Evolutionary conservation across 2,888 invertebrate species (phyloP), one percentile per base, ranked within the genome.

Genomic region (Apodemia zela): DNA sequence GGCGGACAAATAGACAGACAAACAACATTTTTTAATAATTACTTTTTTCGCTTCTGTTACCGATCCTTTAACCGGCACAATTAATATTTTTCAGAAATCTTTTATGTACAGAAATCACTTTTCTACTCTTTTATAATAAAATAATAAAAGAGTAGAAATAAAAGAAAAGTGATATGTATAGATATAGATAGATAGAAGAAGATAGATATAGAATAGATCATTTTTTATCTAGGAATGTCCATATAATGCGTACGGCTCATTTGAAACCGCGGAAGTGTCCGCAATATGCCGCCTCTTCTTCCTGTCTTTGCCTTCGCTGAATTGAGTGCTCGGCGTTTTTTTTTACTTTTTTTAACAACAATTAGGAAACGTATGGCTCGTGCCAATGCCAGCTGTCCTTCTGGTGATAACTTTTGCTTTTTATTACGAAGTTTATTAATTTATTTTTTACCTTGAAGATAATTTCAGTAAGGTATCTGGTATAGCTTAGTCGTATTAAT

Each of bases 251-350:
- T 38, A 66, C 63, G 57, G 8, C 74, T n/a, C 66, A 51, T 66
- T 68, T 62, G 69, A 76, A 76, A 88, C 88, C 89, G 72, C 90
- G 90, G 90, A 90, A 90, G 86, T 86, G 71, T 75, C 89, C 89
- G 74, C 90, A 87, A 81, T 75, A 81, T 81, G 84, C 85, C 84
- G 78, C 85, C 86, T 88, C 89, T 89, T 88, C 89, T 89, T 89
- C 89, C 89, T 85, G 88, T 82, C 83, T 82, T 47, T 47, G n/a
- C 77, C 57, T 79, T 77, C 79, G 83, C 85, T 81, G 86, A 89
- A 86, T 25, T 54, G 25, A 47, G 47, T 57, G 25, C 87, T 85
- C 79, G 75, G 71, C 75, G 78, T 85, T 87, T 85, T 33, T 85
- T 80, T 75, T 73, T 72, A 69, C 67, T 66, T 75, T 79, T 85